phyloP scores from a whole-genome alignment of 2,888 invertebrate species.

The Odontomyia ornata region DNA sequence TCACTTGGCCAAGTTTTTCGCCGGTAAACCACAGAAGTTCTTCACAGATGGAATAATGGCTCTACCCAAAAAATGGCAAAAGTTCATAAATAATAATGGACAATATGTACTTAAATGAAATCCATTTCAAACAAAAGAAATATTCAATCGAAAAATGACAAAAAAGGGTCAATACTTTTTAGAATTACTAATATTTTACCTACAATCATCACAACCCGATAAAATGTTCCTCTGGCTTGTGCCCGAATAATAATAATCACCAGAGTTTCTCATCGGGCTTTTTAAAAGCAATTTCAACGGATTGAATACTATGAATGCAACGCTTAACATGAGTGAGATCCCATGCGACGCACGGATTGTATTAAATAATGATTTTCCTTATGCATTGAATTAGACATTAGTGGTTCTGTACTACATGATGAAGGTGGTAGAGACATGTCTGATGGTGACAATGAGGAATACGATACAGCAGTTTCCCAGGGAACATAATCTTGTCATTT shows the following conservation, averaged over 20 bases:
- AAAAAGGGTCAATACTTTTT: too few species aligned
- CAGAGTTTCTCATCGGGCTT: conserved; percentile 46
- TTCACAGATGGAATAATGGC: too few species aligned
- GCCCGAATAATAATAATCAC: conserved; percentile 51
- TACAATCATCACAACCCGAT: conserved; percentile 62
- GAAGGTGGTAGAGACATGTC: conserved; percentile 78
- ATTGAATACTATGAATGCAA: conserved; percentile 88
- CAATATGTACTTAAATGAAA: too few species aligned
- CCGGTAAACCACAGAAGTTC: too few species aligned
- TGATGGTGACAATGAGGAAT: conserved; percentile 77
- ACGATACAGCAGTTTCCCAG: conserved; percentile 64
- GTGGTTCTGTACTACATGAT: conserved; percentile 64
- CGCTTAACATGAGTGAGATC: conserved; percentile 87
- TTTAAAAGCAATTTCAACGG: conserved; percentile 78
- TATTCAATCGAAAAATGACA: too few species aligned
- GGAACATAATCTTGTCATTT: conserved; percentile 46
- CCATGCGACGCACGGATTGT: conserved; percentile 75
- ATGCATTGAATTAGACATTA: conserved; percentile 57
- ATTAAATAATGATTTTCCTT: conserved; percentile 56
- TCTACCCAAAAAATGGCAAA: too few species aligned
- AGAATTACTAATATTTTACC: too few species aligned
- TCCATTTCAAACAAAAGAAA: too few species aligned
- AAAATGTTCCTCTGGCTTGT: conserved; percentile 63
- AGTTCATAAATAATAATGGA: too few species aligned
- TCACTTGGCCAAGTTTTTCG: too few species aligned